Percentiles rank a stretch among this genome's conserved stretches.
Evolutionary conservation across 2,797 vertebrate genomes (phyloP).

Genomic region (Novumbra hubbsi): DNA sequence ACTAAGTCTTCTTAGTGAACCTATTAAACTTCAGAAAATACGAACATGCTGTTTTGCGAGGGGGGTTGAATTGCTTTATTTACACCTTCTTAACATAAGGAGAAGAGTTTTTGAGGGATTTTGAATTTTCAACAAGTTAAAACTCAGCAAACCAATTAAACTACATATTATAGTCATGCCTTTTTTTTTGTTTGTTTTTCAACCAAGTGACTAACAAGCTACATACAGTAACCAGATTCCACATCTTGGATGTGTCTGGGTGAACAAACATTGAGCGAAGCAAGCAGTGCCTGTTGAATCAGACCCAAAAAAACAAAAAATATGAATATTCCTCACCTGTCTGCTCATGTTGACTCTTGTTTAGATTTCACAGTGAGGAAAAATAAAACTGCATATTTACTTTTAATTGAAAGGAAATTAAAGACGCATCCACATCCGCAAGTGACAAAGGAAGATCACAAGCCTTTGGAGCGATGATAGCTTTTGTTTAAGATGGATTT

Average conservation of each 20-base stretch:
- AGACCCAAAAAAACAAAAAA: conserved; percentile 56
- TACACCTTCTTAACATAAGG: background rate
- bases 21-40: background rate
- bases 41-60: background rate
- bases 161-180: conserved; percentile 35
- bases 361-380: conserved; percentile 81
- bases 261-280: conserved; percentile 54
- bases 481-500: conserved; percentile 86
- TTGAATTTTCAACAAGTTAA: background rate
- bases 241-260: conserved; percentile 54
- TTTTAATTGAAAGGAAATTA: conserved; percentile 90
- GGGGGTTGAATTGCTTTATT: background rate
- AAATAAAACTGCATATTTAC: conserved; percentile 83
- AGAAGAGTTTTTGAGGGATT: background rate
- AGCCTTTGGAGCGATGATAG: conserved; percentile 75
- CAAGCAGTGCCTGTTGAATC: conserved; percentile 76
- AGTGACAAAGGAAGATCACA: conserved; percentile 81
- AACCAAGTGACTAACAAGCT: conserved; percentile 62
- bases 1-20: background rate
- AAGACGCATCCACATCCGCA: conserved; percentile 81
- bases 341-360: conserved; percentile 82
- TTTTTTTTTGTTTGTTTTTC: conserved; percentile 57
- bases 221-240: conserved; percentile 31
- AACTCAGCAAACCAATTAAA: conserved; percentile 10
- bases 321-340: conserved; percentile 86